Percentiles rank a stretch among this genome's conserved stretches.
Conservation (phyloP, 1,140 invertebrate species). For the Mercenaria mercenaria region DNA sequence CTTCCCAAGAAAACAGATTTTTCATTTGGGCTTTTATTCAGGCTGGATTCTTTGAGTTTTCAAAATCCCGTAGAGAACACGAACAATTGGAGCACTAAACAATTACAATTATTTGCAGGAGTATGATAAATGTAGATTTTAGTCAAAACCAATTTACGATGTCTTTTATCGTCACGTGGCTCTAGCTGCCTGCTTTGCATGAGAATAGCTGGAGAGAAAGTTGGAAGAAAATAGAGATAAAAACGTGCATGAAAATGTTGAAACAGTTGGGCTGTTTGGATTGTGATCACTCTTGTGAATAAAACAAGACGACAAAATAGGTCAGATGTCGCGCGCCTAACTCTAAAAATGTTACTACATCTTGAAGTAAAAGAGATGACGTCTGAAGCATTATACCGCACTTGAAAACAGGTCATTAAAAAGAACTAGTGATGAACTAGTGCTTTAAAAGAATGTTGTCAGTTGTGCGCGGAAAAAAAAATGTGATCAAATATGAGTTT, state of each 20-base stretch:
- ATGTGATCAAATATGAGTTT: no score
- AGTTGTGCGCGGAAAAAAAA: no score
- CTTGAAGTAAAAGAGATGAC: no score
- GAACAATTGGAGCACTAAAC: conserved; percentile 59
- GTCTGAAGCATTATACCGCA: no score
- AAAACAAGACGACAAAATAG: neutral
- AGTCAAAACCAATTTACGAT: conserved; percentile 62
- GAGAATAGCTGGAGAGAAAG: conserved; percentile 5
- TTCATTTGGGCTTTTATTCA: conserved; percentile 65
- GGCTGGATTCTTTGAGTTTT: conserved; percentile 52
- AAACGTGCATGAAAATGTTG: conserved; percentile 9
- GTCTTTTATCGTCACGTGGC: conserved; percentile 58
- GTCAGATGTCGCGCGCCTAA: neutral
- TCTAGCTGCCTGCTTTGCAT: conserved; percentile 47
- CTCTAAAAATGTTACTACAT: no score
- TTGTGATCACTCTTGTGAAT: neutral
- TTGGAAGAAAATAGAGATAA: neutral
- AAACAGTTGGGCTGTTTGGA: conserved; percentile 17
- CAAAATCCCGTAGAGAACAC: conserved; percentile 25
- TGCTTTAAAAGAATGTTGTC: no score
- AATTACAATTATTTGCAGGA: conserved; percentile 65
- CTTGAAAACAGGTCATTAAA: no score
- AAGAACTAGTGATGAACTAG: no score
- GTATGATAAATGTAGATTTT: conserved; percentile 65
- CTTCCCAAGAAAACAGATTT: conserved; percentile 62